Conservation (phyloP, 2,113 vertebrate genomes). For the Xenopus laevis region DNA sequence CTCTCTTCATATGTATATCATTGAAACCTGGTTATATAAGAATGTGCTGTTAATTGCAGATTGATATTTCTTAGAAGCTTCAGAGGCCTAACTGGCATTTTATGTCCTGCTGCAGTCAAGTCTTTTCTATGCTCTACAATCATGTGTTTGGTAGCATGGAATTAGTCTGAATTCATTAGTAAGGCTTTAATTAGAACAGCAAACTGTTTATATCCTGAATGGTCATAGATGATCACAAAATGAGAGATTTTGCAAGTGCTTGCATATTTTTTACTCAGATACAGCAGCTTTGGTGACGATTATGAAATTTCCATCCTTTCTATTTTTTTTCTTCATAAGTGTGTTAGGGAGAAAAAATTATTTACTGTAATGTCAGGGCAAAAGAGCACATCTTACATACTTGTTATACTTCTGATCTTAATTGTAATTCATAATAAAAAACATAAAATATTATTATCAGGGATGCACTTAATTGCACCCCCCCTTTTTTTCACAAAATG, state of each 20-base stretch:
- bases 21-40: too few relatives aligned
- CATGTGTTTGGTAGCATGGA: conserved; percentile 1
- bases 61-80: too few relatives aligned
- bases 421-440: too few relatives aligned
- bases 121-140: neutral
- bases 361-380: too few relatives aligned
- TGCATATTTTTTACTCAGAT: conserved; percentile 15
- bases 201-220: neutral
- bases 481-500: too few relatives aligned
- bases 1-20: too few relatives aligned
- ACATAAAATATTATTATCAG: too few relatives aligned
- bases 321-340: conserved; percentile 12
- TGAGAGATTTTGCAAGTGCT: conserved; percentile 8
- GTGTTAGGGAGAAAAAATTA: conserved; percentile 8
- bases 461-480: too few relatives aligned
- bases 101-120: neutral
- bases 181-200: conserved; percentile 12
- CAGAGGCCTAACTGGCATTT: too few relatives aligned
- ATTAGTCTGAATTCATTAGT: conserved; percentile 4
- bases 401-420: too few relatives aligned
- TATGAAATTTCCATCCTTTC: neutral
- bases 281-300: conserved; percentile 10
- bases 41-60: too few relatives aligned
- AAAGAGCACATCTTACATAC: too few relatives aligned
- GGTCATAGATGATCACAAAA: neutral